Conservation (phyloP, 2,888 invertebrate species). For the Synergus gifuensis region DNA sequence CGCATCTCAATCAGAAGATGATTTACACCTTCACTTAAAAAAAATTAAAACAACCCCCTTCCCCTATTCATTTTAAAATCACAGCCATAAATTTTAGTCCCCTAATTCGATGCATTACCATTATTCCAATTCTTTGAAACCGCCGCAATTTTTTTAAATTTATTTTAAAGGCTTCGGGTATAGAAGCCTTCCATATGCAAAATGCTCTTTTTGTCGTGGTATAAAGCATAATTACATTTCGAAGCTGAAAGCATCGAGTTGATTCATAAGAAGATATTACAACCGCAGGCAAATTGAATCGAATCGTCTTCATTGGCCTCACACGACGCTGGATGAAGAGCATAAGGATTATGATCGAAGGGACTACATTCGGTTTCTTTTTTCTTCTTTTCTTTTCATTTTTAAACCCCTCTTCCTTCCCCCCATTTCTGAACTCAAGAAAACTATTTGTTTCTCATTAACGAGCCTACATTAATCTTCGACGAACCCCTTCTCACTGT, state of each 20-base stretch:
- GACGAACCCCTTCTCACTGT: constrained; percentile 52
- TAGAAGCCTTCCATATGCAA: constrained; percentile 2
- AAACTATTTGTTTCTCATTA: constrained; percentile 75
- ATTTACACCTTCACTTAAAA: not conserved
- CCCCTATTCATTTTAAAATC: not conserved
- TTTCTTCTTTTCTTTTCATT: constrained; percentile 16
- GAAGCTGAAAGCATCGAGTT: constrained; percentile 4
- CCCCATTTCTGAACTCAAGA: constrained; percentile 14
- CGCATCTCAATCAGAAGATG: not conserved
- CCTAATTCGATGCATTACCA: not conserved
- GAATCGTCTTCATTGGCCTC: constrained; percentile 14
- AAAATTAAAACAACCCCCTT: not conserved
- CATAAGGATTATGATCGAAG: constrained; percentile 6
- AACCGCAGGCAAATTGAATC: constrained; percentile 3
- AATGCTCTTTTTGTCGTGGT: not conserved
- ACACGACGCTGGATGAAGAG: constrained; percentile 11
- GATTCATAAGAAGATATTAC: constrained; percentile 19
- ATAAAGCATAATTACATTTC: not conserved
- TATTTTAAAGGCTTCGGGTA: not conserved
- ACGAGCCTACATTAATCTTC: constrained; percentile 73
- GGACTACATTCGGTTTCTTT: not conserved
- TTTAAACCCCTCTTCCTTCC: not conserved
- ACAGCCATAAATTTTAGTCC: too few relatives aligned
- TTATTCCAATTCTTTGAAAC: not conserved
- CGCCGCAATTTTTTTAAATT: not conserved